A percentile compares a stretch with the other conserved stretches of the same genome.
Conservation (phyloP, 1,140 invertebrate genomes). For the Diplogasteroides magnus region DNA sequence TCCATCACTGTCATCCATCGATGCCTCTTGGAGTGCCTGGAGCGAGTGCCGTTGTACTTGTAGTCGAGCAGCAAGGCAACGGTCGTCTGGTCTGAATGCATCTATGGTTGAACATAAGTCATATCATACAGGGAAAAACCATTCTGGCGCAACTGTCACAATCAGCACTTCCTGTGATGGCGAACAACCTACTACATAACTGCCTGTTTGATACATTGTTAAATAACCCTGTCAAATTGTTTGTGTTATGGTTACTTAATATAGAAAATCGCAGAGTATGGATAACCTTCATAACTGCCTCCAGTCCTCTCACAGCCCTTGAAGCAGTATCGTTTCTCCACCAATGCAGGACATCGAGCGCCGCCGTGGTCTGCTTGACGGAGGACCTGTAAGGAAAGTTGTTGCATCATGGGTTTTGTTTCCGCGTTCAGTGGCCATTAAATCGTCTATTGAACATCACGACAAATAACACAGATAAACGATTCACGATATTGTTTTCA, state of each 20-base stretch:
- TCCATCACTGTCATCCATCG: constrained; percentile 6
- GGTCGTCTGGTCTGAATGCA: constrained; percentile 38
- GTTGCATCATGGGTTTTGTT: too few relatives aligned
- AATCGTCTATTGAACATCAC: too few relatives aligned
- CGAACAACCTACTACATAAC: too few relatives aligned
- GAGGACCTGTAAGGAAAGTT: constrained; percentile 13
- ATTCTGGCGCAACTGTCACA: too few relatives aligned
- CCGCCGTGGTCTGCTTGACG: constrained; percentile 29
- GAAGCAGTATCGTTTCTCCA: constrained; percentile 38
- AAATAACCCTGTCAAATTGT: too few relatives aligned
- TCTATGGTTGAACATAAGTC: constrained; percentile 9
- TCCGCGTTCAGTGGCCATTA: too few relatives aligned
- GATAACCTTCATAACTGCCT: constrained; percentile 21
- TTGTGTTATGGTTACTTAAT: too few relatives aligned
- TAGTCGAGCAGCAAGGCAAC: constrained; percentile 44
- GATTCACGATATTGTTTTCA: too few relatives aligned
- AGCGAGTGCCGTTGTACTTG: constrained; percentile 34
- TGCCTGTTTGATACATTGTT: too few relatives aligned
- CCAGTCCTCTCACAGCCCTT: constrained; percentile 19
- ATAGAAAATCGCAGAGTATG: constrained; percentile 26
- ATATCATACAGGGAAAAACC: not conserved
- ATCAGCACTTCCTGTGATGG: too few relatives aligned
- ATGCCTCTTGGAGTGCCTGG: constrained; percentile 6
- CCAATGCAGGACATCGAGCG: constrained; percentile 24
- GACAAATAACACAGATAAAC: too few relatives aligned